These are phyloP conservation scores for Glyphotaelius pellucidus DNA, from an alignment of 2,888 invertebrate genomes.

Conservation along the genomic window DNA sequence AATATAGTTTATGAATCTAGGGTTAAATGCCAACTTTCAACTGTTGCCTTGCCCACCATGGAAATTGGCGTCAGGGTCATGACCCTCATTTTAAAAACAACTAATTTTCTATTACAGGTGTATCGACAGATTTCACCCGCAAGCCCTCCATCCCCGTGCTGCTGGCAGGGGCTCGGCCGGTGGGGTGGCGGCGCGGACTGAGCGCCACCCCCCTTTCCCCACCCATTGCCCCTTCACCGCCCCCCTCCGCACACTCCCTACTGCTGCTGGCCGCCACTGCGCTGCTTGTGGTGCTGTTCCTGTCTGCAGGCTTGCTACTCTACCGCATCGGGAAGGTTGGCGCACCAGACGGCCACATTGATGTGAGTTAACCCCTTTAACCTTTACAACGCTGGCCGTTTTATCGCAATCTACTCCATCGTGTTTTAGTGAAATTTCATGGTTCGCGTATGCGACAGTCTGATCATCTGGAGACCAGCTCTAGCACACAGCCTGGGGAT, in stretches of 20 bases:
- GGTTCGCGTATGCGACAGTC: too few relatives aligned
- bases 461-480: too few relatives aligned
- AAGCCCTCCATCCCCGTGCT: conserved; percentile 59
- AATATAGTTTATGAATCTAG: too few relatives aligned
- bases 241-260: conserved; percentile 66
- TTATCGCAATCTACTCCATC: too few relatives aligned
- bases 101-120: not conserved
- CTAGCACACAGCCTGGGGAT: too few relatives aligned
- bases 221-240: conserved; percentile 62
- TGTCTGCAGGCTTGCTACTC: conserved; percentile 78
- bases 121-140: conserved; percentile 33
- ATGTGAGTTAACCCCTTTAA: conserved; percentile 49
- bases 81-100: not conserved
- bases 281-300: conserved; percentile 77
- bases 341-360: conserved; percentile 66
- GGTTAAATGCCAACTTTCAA: too few relatives aligned
- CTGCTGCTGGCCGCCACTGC: conserved; percentile 77
- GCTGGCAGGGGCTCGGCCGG: conserved; percentile 76
- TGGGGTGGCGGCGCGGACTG: conserved; percentile 70
- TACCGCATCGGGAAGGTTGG: conserved; percentile 76
- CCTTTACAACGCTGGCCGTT: not conserved
- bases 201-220: conserved; percentile 66
- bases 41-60: too few relatives aligned
- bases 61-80: too few relatives aligned
- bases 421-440: too few relatives aligned